Evolutionary conservation across 2,113 vertebrate genomes (phyloP), one percentile per base, ranked within the genome.

Genomic region (Centropus bengalensis): DNA sequence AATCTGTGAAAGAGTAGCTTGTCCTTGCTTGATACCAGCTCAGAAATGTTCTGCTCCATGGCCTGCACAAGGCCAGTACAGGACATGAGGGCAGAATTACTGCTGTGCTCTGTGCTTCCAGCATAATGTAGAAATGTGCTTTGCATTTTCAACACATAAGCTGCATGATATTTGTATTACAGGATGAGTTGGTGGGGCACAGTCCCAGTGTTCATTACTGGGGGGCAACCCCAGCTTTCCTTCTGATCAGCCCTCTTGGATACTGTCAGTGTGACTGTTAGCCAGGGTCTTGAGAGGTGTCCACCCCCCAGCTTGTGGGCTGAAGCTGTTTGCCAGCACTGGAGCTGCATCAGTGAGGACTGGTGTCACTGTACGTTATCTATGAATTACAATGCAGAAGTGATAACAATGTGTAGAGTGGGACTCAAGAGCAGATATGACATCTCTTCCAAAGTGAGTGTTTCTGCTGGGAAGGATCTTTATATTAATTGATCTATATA

Each of bases 361-460:
- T 19, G 17, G 38, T 66, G 19, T 49, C 20, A 12, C 30, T 38
- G 2, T 7, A 26, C 19, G 15, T 3, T 9, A 19, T 5, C 42
- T n/a, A 18, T 11, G 10, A 3, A 13, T 28, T 42, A 20, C 21
- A 38, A 1, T 19, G 11, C 9, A 11, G 18, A 10, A 6, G 14
- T 14, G 36, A 54, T 49, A 76, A 56, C 8, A 4, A 3, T n/a
- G 6, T 0, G 0, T 13, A 40, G 18, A 5, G 9, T 47, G 30
- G 32, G 36, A 82, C 71, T 81, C 81, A n/a, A 11, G 42, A 67
- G 20, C 40, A 88, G 54, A 12, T 26, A 33, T 1, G 24, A 30
- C 8, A 36, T n/a, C 3, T 38, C 36, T 16, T 11, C 32, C 22
- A 68, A 47, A 83, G 18, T 8, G 12, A 76, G 12, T 4, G 17